Conservation (phyloP, 1,140 invertebrate species). For the Pectinophora gossypiella region DNA sequence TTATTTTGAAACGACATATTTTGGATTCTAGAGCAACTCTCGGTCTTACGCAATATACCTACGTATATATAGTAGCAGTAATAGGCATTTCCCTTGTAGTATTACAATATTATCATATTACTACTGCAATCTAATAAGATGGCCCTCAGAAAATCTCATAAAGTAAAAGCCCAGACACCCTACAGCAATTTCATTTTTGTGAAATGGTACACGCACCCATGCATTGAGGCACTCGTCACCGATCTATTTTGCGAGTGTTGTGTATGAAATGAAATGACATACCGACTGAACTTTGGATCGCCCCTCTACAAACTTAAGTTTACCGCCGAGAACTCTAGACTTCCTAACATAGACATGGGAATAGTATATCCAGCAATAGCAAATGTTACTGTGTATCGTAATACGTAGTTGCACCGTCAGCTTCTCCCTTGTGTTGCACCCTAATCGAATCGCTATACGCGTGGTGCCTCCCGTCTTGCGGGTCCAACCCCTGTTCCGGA, state of each 20-base stretch:
- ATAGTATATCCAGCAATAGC: neutral
- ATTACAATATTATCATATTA: too few species aligned
- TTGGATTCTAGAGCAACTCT: neutral
- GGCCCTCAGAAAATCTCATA: slow-evolving; percentile 40
- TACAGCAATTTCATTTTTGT: slow-evolving; percentile 70
- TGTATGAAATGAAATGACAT: slow-evolving; percentile 69
- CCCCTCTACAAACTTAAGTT: neutral
- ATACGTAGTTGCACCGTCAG: slow-evolving; percentile 56
- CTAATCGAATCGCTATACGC: slow-evolving; percentile 70
- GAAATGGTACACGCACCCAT: slow-evolving; percentile 55
- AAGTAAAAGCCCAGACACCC: slow-evolving; percentile 44
- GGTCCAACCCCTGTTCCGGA: slow-evolving; percentile 56
- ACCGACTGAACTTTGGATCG: slow-evolving; percentile 30
- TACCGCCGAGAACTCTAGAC: too few species aligned
- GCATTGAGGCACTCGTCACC: slow-evolving; percentile 51
- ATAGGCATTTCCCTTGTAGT: too few species aligned
- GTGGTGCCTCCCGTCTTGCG: slow-evolving; percentile 59
- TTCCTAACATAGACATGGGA: neutral
- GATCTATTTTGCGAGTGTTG: slow-evolving; percentile 67
- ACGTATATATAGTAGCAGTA: too few species aligned
- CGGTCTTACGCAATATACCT: neutral
- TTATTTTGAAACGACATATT: neutral
- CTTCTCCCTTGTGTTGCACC: slow-evolving; percentile 60
- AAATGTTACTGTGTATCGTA: neutral
- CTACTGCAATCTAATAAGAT: slow-evolving; percentile 2